Base-by-base conservation (phyloP, 2,797 vertebrate genomes). In the Philypnodon macrostomus region DNA sequence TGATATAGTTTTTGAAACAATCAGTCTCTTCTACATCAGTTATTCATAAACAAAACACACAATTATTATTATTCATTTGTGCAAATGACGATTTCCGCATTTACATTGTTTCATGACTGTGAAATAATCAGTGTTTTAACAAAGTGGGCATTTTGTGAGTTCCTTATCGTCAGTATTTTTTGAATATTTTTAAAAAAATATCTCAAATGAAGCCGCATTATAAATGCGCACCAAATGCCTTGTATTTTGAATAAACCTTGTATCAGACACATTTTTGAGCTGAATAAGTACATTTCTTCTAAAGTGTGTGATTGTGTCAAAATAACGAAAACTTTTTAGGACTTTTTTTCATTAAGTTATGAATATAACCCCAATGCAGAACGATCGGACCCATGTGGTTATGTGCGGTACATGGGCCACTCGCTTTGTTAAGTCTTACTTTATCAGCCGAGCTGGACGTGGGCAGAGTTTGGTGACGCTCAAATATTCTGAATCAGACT, bases 401-500 rank as follows among this genome's bases (percentile, higher is more conserved):
- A 7, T 19, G 26, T 51, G 40, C 38, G 19, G 27, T 6, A 18
- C 16, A 33, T 6, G 14, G 13, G 15, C 17, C 12, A 19, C 21
- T 46, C 33, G 29, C 33, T 46, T 46, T 32, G 46, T 79, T 58
- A 73, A 73, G 70, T 78, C 77, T 86, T 70, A 75, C 70, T 80
- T 75, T 80, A 71, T 80, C 48, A 61, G 69, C 73, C 69, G 72
- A 63, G 70, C 67, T 67, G 87, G 90, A 92, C 92, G 89, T 91
- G 89, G 85, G 85, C 84, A 89, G 80, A 87, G 82, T 85, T 87
- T 93, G 91, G 92, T 95, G 92, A 95, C 86, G 87, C 81, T 84
- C 21, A 88, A 91, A 90, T 94, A 92, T 94, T 90, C 88, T 85
- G 88, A 90, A 91, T 90, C 91, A 90, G 89, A 98, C 96, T 95